Evolutionary conservation across 2,113 vertebrate genomes (phyloP).

Genomic region (Leucoraja erinaceus): DNA sequence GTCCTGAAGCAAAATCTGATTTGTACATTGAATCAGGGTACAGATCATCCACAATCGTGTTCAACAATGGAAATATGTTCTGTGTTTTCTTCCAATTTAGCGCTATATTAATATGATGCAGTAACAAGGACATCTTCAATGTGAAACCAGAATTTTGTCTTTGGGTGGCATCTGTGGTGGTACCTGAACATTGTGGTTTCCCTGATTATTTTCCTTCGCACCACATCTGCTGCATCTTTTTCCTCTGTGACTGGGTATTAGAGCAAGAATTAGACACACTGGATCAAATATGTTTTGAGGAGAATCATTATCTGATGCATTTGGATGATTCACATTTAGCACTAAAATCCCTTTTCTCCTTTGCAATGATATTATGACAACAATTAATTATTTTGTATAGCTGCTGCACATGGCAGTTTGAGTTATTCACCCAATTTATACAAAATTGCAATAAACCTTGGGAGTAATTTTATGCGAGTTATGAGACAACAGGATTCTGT

Average conservation of each 20-base stretch:
- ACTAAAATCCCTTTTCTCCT: neutral
- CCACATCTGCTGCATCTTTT: neutral
- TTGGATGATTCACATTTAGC: slow-evolving; percentile 1
- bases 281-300: neutral
- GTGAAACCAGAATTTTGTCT: no score
- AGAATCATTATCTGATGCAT: neutral
- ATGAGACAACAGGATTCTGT: neutral
- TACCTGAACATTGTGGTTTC: neutral
- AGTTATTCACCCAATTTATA: slow-evolving; percentile 14
- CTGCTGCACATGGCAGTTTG: neutral
- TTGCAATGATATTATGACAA: neutral
- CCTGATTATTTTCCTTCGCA: neutral
- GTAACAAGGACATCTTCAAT: no score
- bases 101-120: no score
- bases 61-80: no score
- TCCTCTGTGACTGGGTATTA: neutral
- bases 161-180: no score
- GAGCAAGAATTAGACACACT: neutral
- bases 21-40: no score
- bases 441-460: neutral
- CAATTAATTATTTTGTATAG: slow-evolving; percentile 3
- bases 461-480: slow-evolving; percentile 27
- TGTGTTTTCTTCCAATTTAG: no score
- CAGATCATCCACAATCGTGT: no score
- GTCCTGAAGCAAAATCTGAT: no score